Percentiles rank a stretch among this genome's conserved stretches.
Evolutionary conservation across 2,797 vertebrate species (phyloP).

Genomic region (Menidia menidia): DNA sequence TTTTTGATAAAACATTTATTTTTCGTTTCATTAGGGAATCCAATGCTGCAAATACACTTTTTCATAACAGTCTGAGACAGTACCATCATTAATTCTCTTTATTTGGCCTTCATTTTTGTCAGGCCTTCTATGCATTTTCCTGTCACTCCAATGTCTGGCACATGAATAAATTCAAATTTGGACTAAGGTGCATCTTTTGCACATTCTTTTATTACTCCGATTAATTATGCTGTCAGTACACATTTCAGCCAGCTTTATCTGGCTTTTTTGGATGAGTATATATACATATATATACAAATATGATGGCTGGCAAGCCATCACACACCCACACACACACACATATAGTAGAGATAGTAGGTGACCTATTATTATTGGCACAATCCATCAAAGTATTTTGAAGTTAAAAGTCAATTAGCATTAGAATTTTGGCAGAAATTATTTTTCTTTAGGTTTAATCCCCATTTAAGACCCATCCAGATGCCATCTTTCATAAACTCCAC

Average conservation of each 20-base stretch:
- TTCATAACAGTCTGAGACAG: background rate
- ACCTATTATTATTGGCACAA: no score
- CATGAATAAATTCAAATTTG: background rate
- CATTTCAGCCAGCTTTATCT: background rate
- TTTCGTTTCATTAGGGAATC: background rate
- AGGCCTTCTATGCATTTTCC: no score
- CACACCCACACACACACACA: no score
- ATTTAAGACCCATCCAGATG: constrained; percentile 30
- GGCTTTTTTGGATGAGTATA: no score
- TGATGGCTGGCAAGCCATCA: no score
- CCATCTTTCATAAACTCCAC: constrained; percentile 42
- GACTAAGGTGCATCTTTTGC: background rate
- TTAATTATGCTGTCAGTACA: background rate
- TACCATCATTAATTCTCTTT: background rate
- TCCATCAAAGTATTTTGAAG: no score
- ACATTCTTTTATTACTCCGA: background rate
- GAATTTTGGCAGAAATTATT: background rate
- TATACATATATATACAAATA: no score
- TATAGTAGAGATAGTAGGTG: no score
- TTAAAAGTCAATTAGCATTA: background rate
- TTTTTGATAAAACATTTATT: background rate
- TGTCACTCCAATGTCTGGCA: no score
- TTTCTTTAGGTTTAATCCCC: constrained; percentile 8
- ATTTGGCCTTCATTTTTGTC: background rate
- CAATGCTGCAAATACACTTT: background rate